Conservation (phyloP, 2,797 vertebrate genomes). For the Pangasius sanitwongsei region DNA sequence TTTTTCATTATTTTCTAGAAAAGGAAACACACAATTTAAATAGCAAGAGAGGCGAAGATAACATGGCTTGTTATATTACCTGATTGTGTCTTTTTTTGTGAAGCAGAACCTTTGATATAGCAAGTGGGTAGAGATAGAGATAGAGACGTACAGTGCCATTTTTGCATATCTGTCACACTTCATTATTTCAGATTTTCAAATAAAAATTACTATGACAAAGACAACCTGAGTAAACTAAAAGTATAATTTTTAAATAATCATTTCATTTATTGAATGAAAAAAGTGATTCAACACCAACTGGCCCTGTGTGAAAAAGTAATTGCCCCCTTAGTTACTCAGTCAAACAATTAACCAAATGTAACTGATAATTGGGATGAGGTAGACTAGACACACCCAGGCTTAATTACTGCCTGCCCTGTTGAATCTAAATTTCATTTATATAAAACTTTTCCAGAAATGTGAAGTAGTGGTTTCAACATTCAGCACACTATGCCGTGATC, state of each 20-base stretch:
- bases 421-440: background rate
- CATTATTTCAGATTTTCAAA: background rate
- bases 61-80: constrained; percentile 9
- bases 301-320: background rate
- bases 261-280: background rate
- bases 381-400: background rate
- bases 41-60: background rate
- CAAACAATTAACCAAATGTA: background rate
- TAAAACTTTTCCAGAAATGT: background rate
- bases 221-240: background rate
- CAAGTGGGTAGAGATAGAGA: background rate
- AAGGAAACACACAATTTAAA: background rate
- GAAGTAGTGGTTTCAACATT: background rate
- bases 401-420: background rate
- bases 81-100: background rate
- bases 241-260: background rate
- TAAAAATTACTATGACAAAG: background rate
- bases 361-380: background rate
- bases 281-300: background rate
- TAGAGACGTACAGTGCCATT: too few species aligned
- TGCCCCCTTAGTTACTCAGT: background rate
- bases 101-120: background rate
- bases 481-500: background rate
- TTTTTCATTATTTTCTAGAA: constrained; percentile 33
- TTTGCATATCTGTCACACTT: background rate